Percentiles rank a stretch among this genome's conserved stretches.
Evolutionary conservation across 2,113 vertebrate species (phyloP).

Genomic region (Upupa epops): DNA sequence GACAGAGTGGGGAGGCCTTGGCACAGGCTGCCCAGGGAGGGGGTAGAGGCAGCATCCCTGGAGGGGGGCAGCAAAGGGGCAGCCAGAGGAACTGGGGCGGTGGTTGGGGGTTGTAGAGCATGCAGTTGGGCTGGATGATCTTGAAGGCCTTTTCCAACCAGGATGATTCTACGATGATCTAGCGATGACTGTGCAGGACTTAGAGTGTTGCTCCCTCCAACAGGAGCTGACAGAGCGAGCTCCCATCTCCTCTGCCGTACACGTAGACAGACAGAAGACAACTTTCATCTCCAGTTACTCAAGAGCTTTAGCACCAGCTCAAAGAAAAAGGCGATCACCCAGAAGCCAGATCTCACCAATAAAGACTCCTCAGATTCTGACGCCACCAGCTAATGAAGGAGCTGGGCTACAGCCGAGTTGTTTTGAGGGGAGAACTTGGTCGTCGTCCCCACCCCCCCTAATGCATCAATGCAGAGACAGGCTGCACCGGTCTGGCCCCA

Average conservation of each 20-base stretch:
- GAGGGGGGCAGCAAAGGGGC: too few relatives aligned
- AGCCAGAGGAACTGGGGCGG: too few relatives aligned
- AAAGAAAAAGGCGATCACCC: neutral
- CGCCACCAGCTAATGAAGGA: neutral
- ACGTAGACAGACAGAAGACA: neutral
- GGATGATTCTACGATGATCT: neutral
- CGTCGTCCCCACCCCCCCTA: neutral
- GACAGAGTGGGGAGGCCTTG: too few relatives aligned
- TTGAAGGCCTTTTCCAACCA: too few relatives aligned
- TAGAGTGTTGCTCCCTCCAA: too few relatives aligned
- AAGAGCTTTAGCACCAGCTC: neutral
- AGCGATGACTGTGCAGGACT: neutral
- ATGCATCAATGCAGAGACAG: neutral
- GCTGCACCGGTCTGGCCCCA: neutral
- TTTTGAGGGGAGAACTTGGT: neutral
- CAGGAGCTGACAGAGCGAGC: neutral
- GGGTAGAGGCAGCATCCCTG: too few relatives aligned
- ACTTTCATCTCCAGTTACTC: neutral
- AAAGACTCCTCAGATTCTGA: neutral
- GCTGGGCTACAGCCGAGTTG: accelerated
- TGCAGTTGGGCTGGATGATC: too few relatives aligned
- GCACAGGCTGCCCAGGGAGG: too few relatives aligned
- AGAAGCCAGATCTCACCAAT: neutral
- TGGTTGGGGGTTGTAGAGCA: too few relatives aligned
- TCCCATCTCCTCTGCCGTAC: neutral